Base-by-base conservation (phyloP, 2,797 vertebrate genomes). In the Petrocephalus sullivani region DNA sequence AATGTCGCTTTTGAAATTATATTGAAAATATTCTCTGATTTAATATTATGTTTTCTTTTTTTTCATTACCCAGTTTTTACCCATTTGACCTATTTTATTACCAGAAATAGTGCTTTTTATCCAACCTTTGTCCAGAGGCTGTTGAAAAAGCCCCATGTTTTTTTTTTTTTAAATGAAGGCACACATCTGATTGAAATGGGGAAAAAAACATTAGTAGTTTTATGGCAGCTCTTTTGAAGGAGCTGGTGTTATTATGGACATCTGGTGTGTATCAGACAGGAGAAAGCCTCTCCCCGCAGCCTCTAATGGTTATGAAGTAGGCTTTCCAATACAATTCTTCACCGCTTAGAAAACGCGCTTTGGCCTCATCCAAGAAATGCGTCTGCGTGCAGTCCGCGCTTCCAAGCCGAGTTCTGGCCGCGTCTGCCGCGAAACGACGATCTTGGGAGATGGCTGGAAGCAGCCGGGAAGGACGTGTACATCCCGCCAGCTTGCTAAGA, bases 211-310 rank as follows among this genome's bases (percentile, higher is more conserved):
- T 60, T 87, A 89, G 75, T 86, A 86, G 89, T 89, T 88, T 86
- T 89, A 85, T 89, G 49, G 61, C 81, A 58, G 60, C 8, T 37
- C 51, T 85, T 87, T 87, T 89, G 78, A 87, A 64, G 81, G 86
- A 75, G 67, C 81, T 56, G 75, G 41, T 89, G 87, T 60, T 61
- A 88, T 88, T 89, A 64, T 49, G 84, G 81, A 88, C 87, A 89
- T 88, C 89, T 89, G 89, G 87, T 89, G 82, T 88, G 53, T 86
- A 89, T 89, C 89, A 89, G 89, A 86, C 82, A 71, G 64, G 87
- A 88, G 64, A 86, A 88, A 89, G 23, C 81, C 61, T 53, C 83
- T 88, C 3, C 1, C 87, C 67, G 10, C 82, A 81, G 64, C 21
- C 41, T 56, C 64, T 86, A 86, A 86, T 89, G 89, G 60, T 89